phyloP scores from a whole-genome alignment of 2,113 vertebrate genomes.

The Cercopithecus mona region DNA sequence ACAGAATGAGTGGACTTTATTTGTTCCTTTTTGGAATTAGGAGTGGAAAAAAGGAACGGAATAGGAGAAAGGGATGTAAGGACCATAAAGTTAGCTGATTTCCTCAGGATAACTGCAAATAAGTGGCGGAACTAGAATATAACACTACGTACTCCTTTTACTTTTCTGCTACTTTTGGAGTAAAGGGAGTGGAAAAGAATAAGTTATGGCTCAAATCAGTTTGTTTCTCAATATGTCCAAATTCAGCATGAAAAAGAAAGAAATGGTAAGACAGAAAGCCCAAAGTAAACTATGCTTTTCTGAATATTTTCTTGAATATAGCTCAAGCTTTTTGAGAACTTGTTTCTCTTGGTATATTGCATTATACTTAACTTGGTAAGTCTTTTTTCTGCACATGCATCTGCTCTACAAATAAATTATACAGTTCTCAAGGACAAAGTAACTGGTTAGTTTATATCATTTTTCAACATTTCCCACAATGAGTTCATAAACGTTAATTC shows the following conservation, averaged over 20 bases:
- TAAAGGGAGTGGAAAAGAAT: not conserved
- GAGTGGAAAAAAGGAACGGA: too few species aligned
- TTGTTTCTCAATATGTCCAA: not conserved
- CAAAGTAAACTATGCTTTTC: not conserved
- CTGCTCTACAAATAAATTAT: not conserved
- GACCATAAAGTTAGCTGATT: not conserved
- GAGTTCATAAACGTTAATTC: not conserved
- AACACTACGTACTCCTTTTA: not conserved
- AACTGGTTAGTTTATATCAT: not conserved
- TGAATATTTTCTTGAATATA: not conserved
- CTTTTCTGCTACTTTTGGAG: conserved; percentile 1
- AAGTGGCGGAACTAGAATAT: not conserved
- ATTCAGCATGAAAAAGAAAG: not conserved
- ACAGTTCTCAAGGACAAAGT: not conserved
- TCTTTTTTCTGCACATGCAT: not conserved
- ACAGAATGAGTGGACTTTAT: not conserved
- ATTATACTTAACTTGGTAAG: not conserved
- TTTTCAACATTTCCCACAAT: not conserved
- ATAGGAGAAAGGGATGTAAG: not conserved
- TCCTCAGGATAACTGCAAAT: not conserved
- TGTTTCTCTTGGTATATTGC: not conserved
- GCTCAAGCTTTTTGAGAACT: not conserved
- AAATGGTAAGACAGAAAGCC: not conserved
- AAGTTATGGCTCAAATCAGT: not conserved
- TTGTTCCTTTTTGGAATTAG: not conserved